Base-by-base conservation (phyloP, 2,797 vertebrate species). In the Brachymystax lenok region DNA sequence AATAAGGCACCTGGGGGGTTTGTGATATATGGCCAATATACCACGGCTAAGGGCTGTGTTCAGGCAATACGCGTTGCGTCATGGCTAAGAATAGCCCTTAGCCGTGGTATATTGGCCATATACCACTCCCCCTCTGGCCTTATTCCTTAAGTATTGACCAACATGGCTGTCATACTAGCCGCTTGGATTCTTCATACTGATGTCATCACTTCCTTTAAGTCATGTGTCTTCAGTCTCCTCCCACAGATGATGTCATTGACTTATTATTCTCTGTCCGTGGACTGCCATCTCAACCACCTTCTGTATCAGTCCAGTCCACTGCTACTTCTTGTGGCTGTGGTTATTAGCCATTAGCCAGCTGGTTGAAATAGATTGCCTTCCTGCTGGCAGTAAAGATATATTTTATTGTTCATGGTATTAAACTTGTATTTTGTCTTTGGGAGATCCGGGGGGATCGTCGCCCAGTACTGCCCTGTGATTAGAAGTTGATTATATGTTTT, bases 371-470 rank as follows among this genome's bases (percentile, higher is more conserved):
- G 54, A 59, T 59, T 59, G 54, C 54, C 1, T 59, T 59, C 21
- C 10, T 24, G 10, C 73, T 61, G 50, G 52, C 75, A 74, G 75
- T 83, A 73, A 84, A 81, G 78, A 64, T 77, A 66, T 27, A 74
- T 79, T 83, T 82, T 74, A 79, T 80, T 71, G 77, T 61, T 74
- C 27, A 72, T 70, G n/a, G 80, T 82, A 80, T 83, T 74, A 80
- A 79, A 80, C 50, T 59, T 50, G 66, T 71, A 5, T 6, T 24
- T 24, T 24, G 24, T 24, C 24, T 77, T 24, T 27, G 30, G 24
- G n/a, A 72, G 66, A 54, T 19, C 40, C 21, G 69, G 69, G 24
- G 28, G 71, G 63, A 75, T 24, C n/a, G 56, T 64, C 35, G 3
- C 3, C n/a, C 35, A 79, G 75, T 17, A 50, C 24, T 12, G 6